Percentiles rank a stretch among this genome's conserved stretches.
phyloP scores from a whole-genome alignment of 2,888 invertebrate genomes.

The Caenorhabditis sp. region DNA sequence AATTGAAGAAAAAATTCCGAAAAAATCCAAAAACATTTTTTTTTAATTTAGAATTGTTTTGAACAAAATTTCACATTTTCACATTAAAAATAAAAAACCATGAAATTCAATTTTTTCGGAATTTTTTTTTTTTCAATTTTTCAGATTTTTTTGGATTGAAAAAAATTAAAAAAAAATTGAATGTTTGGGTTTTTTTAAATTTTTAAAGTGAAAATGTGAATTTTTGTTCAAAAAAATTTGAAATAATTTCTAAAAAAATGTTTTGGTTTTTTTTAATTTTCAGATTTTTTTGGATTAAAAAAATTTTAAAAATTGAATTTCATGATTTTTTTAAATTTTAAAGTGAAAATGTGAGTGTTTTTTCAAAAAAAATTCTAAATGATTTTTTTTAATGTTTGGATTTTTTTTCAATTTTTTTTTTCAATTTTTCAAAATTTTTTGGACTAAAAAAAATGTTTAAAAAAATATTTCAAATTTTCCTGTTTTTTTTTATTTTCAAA shows the following conservation, averaged over 20 bases:
- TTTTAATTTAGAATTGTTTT: not conserved
- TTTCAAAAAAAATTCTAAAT: not conserved
- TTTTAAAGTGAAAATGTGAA: no score
- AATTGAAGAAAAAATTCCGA: not conserved
- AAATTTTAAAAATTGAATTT: not conserved
- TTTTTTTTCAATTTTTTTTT: not conserved
- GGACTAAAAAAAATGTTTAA: not conserved
- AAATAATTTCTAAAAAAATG: no score
- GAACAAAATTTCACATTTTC: not conserved
- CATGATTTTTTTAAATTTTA: no score
- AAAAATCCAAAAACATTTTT: not conserved
- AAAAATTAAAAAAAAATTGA: no score
- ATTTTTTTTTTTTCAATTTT: no score
- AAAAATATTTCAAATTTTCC: conserved; percentile 4
- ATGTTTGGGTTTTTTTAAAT: not conserved
- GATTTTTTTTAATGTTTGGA: not conserved
- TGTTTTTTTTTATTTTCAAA: not conserved
- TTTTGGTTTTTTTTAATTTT: not conserved
- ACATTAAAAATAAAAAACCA: not conserved
- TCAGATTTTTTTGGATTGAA: no score
- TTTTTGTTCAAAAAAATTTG: not conserved
- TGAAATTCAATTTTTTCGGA: not conserved
- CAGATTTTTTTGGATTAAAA: no score
- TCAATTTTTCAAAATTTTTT: no score
- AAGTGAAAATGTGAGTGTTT: no score